A percentile compares a stretch with the other conserved stretches of the same genome.
Evolutionary conservation across 2,113 vertebrate genomes (phyloP).

Genomic region (Tragelaphus buxtoni): DNA sequence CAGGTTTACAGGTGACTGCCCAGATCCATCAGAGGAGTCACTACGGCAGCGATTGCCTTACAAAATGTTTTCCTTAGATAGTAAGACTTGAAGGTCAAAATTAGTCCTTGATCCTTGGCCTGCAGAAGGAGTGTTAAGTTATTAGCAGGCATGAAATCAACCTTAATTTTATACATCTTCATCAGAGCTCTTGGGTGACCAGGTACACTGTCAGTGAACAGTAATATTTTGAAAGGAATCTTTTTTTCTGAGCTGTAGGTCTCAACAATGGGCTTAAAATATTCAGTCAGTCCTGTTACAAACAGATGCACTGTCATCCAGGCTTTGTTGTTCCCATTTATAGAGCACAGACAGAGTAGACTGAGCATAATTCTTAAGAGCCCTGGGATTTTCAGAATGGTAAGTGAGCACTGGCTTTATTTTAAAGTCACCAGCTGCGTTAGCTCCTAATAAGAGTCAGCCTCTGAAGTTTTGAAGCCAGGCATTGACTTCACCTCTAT

Average conservation of each 20-base stretch:
- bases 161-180: not conserved
- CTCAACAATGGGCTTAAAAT: not conserved
- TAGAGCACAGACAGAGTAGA: not conserved
- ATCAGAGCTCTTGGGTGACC: not conserved
- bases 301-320: not conserved
- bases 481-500: not conserved
- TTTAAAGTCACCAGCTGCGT: not conserved
- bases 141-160: not conserved
- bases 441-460: not conserved
- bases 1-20: not conserved
- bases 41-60: accelerated
- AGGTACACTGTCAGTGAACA: not conserved
- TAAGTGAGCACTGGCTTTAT: not conserved
- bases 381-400: not conserved
- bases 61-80: not conserved
- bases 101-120: not conserved
- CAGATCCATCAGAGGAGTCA: not conserved
- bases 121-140: not conserved
- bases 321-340: not conserved
- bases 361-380: not conserved
- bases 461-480: not conserved
- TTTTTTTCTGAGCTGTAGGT: not conserved
- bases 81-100: not conserved
- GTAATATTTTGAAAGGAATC: not conserved
- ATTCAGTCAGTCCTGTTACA: not conserved